Evolutionary conservation across 2,113 vertebrate species (phyloP), one percentile per base, ranked within the genome.

Genomic region (Psittacula cyanocephala): DNA sequence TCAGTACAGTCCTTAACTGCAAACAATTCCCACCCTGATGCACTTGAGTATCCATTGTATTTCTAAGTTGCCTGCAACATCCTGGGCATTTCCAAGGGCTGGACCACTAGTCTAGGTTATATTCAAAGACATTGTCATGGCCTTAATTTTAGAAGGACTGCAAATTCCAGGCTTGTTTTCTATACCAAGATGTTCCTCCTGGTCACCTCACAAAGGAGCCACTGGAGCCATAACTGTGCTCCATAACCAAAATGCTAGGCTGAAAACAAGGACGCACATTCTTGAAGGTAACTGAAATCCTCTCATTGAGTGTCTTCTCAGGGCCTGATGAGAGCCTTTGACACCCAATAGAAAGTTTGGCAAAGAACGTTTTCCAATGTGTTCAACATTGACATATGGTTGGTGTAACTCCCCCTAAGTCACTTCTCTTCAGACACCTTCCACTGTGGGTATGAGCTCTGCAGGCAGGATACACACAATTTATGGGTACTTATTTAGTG

Each of bases 351-450:
- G 49, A 47, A 35, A 60, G 20, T 47, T 6, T 29, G 18, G n/a
- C 19, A 41, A 71, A 60, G 8, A 2, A 46, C 8, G 59, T 11
- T 33, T 70, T 31, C 46, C 49, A 52, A 1, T 1, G 19, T 13
- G 13, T 4, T 6, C 29, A 33, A 4, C 49, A 39, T 53, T 20
- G 59, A 47, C 3, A 4, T 6, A 15, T 0, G 5, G n/a, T 47
- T 81, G 29, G 19, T 44, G 23, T 52, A 31, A 55, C 39, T 27
- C 55, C 43, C 49, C 44, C 35, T 1, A 7, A 64, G 70, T 22
- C 75, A 28, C 7, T 93, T 64, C 55, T 74, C 25, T n/a, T 86
- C 72, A n/a, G 49, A 33, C 37, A 29, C 22, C 37, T 77, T 28
- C 29, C 68, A 47, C 22, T 4, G 0, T 7, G 8, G 44, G 46